Evolutionary conservation across 1,140 invertebrate genomes (phyloP), one percentile per base, ranked within the genome.

Genomic region (Micrasema longulum): DNA sequence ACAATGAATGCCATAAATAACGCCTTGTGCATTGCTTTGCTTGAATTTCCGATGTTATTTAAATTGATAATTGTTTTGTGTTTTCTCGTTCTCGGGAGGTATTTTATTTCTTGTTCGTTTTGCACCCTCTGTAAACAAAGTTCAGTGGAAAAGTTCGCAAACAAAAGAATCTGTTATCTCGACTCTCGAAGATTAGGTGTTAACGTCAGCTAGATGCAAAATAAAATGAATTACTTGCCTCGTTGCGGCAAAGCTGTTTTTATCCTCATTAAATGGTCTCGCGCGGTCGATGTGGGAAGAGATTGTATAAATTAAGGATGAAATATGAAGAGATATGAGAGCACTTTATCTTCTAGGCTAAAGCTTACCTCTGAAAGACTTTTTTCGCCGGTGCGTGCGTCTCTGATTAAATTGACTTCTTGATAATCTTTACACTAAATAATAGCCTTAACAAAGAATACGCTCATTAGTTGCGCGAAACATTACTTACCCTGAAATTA

Each of bases 261-360:
- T 31, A 23, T 60, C 55, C 67, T 69, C 67, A 69, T 69, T 69
- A 69, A 50, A 60, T 47, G 41, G 20, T 38, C 26, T 47, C 67
- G 5, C 52, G 18, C 55, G 45, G 57, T 35, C 55, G 67, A 69
- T 69, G 53, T 35, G 52, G 38, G 52, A 16, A 31, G 20, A 55
- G 67, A 69, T 69, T 69, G 67, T 69, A 69, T 69, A 69, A 48
- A 69, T 69, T 69, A 69, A 60, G 55, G 35, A 60, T 69, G 55
- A 69, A 69, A 60, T 62, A 69, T 69, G 67, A 69, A 57, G 67
- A 69, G 41, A 48, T 60, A 69, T 69, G 67, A 36, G 43, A n/a
- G 23, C 67, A 62, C 52, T 69, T 62, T 60, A 69, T 69, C 67
- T 60, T 60, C 16, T 12, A 16, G 36, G 35, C 55, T 60, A 20